Conservation (phyloP, 92 coral and sea anemone species). For the Zoanthus gigantus region DNA sequence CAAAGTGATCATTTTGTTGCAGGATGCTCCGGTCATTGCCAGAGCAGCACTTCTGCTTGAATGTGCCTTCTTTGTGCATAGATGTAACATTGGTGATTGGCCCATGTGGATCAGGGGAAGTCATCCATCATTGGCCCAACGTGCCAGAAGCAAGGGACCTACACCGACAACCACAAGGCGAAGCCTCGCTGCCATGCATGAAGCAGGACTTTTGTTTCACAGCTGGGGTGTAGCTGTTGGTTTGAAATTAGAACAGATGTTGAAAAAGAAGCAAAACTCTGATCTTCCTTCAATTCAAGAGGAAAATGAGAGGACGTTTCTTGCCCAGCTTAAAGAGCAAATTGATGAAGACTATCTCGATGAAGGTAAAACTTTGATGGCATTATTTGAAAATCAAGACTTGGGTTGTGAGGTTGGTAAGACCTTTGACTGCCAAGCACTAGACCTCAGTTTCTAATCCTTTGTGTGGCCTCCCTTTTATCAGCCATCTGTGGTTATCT, state of each 20-base stretch:
- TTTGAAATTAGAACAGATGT: conserved; percentile 82
- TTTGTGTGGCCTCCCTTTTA: too few relatives aligned
- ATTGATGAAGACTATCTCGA: conserved; percentile 95
- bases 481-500: too few relatives aligned
- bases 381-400: too few relatives aligned
- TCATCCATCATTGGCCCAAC: conserved; percentile 84
- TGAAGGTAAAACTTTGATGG: conserved; percentile 71
- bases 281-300: conserved; percentile 76
- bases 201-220: conserved; percentile 94
- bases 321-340: conserved; percentile 60
- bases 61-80: conserved; percentile 89
- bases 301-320: conserved; percentile 56
- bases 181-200: conserved; percentile 96
- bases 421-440: too few relatives aligned
- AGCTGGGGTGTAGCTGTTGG: conserved; percentile 98
- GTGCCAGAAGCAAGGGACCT: conserved; percentile 75
- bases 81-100: conserved; percentile 97
- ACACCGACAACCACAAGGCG: conserved; percentile 86
- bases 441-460: too few relatives aligned
- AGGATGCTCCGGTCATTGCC: conserved; percentile 98
- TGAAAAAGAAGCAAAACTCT: conserved; percentile 61
- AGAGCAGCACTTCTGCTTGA: conserved; percentile 93
- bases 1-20: neutral
- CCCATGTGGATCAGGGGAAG: conserved; percentile 97
- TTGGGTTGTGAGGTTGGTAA: too few relatives aligned